These are phyloP conservation scores for Candidula unifasciata DNA, from an alignment of 2,888 invertebrate genomes.

Conservation along the genomic window DNA sequence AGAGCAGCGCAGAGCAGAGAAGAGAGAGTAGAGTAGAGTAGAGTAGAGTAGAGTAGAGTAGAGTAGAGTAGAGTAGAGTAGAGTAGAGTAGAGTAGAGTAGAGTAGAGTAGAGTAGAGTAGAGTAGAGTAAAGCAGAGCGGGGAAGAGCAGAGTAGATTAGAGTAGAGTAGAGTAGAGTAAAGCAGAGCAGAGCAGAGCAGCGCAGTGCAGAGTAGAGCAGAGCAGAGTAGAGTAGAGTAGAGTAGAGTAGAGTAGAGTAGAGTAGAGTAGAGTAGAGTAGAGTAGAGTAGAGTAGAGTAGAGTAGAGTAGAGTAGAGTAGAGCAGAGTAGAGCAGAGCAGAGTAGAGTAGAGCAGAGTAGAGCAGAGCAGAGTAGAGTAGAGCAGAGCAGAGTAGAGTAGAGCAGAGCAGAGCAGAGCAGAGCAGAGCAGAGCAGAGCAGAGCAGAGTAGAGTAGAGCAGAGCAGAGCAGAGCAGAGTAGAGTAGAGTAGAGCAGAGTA, in stretches of 20 bases:
- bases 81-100: neutral
- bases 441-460: conserved; percentile 26
- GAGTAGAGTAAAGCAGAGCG: neutral
- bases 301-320: conserved; percentile 18
- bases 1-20: neutral
- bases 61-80: too few species aligned
- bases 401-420: conserved; percentile 15
- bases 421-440: neutral
- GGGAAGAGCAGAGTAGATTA: conserved; percentile 4
- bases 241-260: neutral
- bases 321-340: neutral
- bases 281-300: conserved; percentile 23
- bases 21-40: too few species aligned
- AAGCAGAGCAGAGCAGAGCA: too few species aligned
- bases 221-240: neutral
- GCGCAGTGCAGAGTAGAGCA: conserved; percentile 16
- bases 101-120: neutral
- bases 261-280: conserved; percentile 28
- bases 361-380: neutral
- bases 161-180: too few species aligned
- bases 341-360: too few species aligned
- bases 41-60: too few species aligned
- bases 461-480: conserved; percentile 5
- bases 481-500: conserved; percentile 1
- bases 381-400: conserved; percentile 30